phyloP scores from a whole-genome alignment of 2,888 invertebrate species.

The Lingula anatina region DNA sequence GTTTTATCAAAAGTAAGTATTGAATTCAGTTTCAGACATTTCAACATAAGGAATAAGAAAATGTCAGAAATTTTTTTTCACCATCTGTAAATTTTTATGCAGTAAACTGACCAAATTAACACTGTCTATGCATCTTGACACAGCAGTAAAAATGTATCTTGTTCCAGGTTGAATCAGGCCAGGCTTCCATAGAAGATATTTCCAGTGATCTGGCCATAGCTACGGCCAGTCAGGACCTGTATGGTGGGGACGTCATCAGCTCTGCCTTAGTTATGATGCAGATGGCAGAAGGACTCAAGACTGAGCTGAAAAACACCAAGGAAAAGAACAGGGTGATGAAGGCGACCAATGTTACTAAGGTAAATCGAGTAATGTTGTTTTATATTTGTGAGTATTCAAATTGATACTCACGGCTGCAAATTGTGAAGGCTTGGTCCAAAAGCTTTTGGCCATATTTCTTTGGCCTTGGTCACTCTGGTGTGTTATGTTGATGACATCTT shows the following conservation, averaged over 20 bases:
- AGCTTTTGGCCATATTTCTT: too few species aligned
- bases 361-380: constrained; percentile 8
- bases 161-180: background rate
- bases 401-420: background rate
- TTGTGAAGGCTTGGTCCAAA: too few species aligned
- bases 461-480: too few species aligned
- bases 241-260: constrained; percentile 23
- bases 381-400: background rate
- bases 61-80: too few species aligned
- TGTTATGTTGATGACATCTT: too few species aligned
- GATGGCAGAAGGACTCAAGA: constrained; percentile 26
- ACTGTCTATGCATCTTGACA: too few species aligned
- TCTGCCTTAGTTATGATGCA: constrained; percentile 24
- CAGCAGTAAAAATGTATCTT: too few species aligned
- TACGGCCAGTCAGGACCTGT: constrained; percentile 11
- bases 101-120: too few species aligned
- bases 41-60: too few species aligned
- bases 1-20: too few species aligned
- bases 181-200: constrained; percentile 8
- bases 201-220: constrained; percentile 24
- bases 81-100: too few species aligned
- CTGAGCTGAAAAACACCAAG: constrained; percentile 25
- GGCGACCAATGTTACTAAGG: constrained; percentile 30
- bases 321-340: constrained; percentile 16
- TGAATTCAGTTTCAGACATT: too few species aligned